Percentiles rank a stretch among this genome's conserved stretches.
Conservation (phyloP, 2,113 vertebrate species). For the Eulemur macaco region DNA sequence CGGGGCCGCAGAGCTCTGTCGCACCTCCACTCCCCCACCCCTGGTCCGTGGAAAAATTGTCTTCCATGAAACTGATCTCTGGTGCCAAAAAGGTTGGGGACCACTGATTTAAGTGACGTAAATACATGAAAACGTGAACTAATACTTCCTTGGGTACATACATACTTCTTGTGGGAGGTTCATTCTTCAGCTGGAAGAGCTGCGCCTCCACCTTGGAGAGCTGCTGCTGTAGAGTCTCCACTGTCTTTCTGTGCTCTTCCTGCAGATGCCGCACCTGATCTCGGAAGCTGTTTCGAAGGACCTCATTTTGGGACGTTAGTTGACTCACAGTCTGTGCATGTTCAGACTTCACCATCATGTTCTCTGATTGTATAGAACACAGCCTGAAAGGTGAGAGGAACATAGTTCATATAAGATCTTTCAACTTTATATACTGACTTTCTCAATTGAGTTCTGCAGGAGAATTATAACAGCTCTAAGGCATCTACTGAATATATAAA, state of each 20-base stretch:
- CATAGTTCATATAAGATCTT: not conserved
- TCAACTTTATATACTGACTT: not conserved
- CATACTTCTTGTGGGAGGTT: conserved; percentile 88
- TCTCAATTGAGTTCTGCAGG: not conserved
- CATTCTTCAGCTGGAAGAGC: conserved; percentile 92
- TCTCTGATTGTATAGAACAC: conserved; percentile 91
- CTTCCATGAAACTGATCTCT: no score
- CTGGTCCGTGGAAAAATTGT: no score
- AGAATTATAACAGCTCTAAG: not conserved
- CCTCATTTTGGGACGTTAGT: conserved; percentile 90
- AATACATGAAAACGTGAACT: not conserved
- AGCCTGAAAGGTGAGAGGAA: conserved; percentile 84
- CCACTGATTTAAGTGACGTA: not conserved
- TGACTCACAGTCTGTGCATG: conserved; percentile 88
- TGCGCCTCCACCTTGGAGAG: conserved; percentile 92
- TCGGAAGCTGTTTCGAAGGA: conserved; percentile 88
- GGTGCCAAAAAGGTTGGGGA: no score
- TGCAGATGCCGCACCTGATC: conserved; percentile 94
- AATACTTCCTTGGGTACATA: not conserved
- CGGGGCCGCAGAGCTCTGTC: no score
- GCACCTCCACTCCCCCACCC: no score
- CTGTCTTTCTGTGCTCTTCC: conserved; percentile 93
- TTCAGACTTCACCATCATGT: conserved; percentile 90
- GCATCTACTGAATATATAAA: not conserved
- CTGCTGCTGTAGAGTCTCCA: conserved; percentile 95